Percentiles rank a stretch among this genome's conserved stretches.
phyloP scores from a whole-genome alignment of 2,888 invertebrate species.

The Entomobrya multifasciata region DNA sequence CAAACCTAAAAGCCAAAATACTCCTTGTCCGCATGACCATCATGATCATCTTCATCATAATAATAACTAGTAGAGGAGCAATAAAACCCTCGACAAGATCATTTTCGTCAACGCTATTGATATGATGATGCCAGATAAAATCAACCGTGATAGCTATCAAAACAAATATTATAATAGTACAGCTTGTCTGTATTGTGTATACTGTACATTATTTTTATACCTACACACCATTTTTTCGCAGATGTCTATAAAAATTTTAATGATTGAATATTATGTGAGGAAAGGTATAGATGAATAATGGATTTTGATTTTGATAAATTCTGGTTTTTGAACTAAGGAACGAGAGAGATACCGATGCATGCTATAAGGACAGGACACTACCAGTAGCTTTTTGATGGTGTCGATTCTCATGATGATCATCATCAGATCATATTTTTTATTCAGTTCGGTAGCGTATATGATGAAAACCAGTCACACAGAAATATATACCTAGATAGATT shows the following conservation, averaged over 20 bases:
- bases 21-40: too few relatives aligned
- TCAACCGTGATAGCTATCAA: slow-evolving; percentile 33
- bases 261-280: slow-evolving; percentile 54
- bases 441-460: slow-evolving; percentile 37
- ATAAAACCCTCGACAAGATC: slow-evolving; percentile 35
- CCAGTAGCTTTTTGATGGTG: slow-evolving; percentile 16
- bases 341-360: background rate
- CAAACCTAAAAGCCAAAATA: too few relatives aligned
- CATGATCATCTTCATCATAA: too few relatives aligned
- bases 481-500: slow-evolving; percentile 39
- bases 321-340: slow-evolving; percentile 40
- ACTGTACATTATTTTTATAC: background rate
- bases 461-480: slow-evolving; percentile 68
- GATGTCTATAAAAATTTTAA: slow-evolving; percentile 11
- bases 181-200: background rate
- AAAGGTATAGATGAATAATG: slow-evolving; percentile 37
- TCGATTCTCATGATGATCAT: slow-evolving; percentile 40
- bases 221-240: background rate
- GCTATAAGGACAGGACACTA: background rate
- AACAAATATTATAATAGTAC: slow-evolving; percentile 23
- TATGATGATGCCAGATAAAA: background rate
- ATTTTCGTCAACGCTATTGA: slow-evolving; percentile 43
- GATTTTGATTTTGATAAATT: slow-evolving; percentile 49
- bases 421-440: background rate
- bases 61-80: slow-evolving; percentile 8